Evolutionary conservation across 1,140 invertebrate genomes (phyloP).

Genomic region (Bombus consobrinus): DNA sequence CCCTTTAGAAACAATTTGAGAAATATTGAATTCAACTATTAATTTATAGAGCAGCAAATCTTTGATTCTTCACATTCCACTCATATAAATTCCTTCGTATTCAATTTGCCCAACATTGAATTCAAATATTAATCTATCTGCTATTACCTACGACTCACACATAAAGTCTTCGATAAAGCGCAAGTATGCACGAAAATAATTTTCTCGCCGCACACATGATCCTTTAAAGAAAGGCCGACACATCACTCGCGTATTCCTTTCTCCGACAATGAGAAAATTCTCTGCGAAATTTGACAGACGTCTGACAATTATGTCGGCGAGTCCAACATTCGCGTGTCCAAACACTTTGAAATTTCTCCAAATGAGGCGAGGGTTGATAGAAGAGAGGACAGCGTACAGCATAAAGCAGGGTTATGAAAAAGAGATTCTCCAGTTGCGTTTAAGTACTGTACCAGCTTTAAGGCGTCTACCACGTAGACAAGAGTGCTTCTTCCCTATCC

Average conservation of each 20-base stretch:
- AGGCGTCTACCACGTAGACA: conserved; percentile 51
- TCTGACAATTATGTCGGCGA: neutral
- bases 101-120: neutral
- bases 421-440: conserved; percentile 68
- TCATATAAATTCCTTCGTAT: neutral
- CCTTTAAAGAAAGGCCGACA: neutral
- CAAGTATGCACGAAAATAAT: neutral
- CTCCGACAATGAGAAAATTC: neutral
- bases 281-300: neutral
- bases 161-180: neutral
- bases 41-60: too few relatives aligned
- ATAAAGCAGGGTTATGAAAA: conserved; percentile 14
- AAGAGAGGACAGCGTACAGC: neutral
- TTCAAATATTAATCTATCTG: too few relatives aligned
- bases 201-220: too few relatives aligned
- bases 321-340: neutral
- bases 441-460: conserved; percentile 69
- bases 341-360: conserved; percentile 24
- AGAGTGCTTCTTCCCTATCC: conserved; percentile 24
- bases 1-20: neutral
- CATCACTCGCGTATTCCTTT: neutral
- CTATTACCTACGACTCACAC: neutral
- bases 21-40: too few relatives aligned
- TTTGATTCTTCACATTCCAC: too few relatives aligned
- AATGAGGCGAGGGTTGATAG: neutral